A percentile compares a stretch with the other conserved stretches of the same genome.
Evolutionary conservation across 2,888 invertebrate genomes (phyloP).

Genomic region (Scaptodrosophila latifasciaeformis): DNA sequence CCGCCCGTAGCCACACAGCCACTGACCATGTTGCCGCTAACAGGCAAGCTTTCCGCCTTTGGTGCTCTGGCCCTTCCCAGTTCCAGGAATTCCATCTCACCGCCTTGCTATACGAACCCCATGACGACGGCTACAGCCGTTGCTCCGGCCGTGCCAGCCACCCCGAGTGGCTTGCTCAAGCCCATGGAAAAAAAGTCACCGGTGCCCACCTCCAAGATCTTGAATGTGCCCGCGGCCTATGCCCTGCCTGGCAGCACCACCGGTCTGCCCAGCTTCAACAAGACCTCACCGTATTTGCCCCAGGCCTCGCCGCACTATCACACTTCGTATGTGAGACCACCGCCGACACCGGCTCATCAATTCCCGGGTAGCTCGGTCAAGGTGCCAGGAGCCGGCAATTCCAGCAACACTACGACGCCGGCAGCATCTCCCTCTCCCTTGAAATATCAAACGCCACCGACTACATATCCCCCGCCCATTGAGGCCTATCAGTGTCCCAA

Average conservation of each 20-base stretch:
- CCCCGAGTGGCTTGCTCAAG: slow-evolving; percentile 34
- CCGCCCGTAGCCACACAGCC: slow-evolving; percentile 43
- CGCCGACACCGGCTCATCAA: slow-evolving; percentile 46
- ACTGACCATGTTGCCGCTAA: slow-evolving; percentile 63
- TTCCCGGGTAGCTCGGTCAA: slow-evolving; percentile 47
- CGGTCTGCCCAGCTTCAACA: slow-evolving; percentile 45
- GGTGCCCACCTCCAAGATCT: slow-evolving; percentile 68
- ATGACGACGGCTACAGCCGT: slow-evolving; percentile 1
- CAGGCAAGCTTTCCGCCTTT: slow-evolving; percentile 46
- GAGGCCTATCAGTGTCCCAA: slow-evolving; percentile 75
- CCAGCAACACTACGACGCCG: slow-evolving; percentile 30
- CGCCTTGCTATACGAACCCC: slow-evolving; percentile 39
- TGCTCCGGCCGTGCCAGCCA: slow-evolving; percentile 6
- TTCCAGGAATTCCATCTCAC: slow-evolving; percentile 31
- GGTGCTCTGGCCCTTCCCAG: slow-evolving; percentile 8
- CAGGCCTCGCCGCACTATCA: slow-evolving; percentile 71
- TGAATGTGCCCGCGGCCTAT: slow-evolving; percentile 70
- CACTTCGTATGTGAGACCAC: slow-evolving; percentile 62
- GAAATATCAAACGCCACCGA: slow-evolving; percentile 72
- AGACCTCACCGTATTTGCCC: slow-evolving; percentile 65
- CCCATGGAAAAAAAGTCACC: slow-evolving; percentile 70
- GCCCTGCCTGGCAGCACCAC: slow-evolving; percentile 52
- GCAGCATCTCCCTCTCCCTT: slow-evolving; percentile 58
- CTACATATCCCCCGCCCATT: slow-evolving; percentile 72
- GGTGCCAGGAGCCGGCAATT: slow-evolving; percentile 20